phyloP scores from a whole-genome alignment of 2,888 invertebrate species.

The Clanis bilineata region DNA sequence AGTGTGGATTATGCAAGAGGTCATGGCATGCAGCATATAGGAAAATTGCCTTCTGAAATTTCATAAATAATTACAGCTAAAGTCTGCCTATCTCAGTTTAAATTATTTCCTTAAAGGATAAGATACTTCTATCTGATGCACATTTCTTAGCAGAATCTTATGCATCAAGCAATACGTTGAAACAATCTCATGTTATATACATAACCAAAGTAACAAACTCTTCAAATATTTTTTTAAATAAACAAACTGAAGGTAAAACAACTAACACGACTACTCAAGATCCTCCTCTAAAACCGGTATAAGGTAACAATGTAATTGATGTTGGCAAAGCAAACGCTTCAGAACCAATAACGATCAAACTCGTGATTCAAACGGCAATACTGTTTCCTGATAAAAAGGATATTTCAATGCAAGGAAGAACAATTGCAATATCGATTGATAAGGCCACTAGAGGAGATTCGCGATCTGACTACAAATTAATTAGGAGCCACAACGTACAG shows the following conservation, averaged over 20 bases:
- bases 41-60: no score
- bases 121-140: no score
- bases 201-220: neutral
- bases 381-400: constrained; percentile 26
- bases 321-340: constrained; percentile 14
- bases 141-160: neutral
- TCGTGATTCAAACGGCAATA: constrained; percentile 16
- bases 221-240: neutral
- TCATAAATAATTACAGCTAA: no score
- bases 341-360: constrained; percentile 1
- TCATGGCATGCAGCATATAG: no score
- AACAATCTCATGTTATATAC: neutral
- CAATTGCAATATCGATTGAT: constrained; percentile 28
- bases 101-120: no score
- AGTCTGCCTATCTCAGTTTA: no score
- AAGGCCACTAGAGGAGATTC: constrained; percentile 26
- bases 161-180: neutral
- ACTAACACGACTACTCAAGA: neutral
- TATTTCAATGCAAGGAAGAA: constrained; percentile 26
- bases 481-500: neutral
- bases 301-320: constrained; percentile 12
- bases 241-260: constrained; percentile 3
- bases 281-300: constrained; percentile 5
- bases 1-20: no score
- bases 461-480: constrained; percentile 9